phyloP scores from a whole-genome alignment of 1,140 invertebrate genomes.

The Drosophila bifasciata region DNA sequence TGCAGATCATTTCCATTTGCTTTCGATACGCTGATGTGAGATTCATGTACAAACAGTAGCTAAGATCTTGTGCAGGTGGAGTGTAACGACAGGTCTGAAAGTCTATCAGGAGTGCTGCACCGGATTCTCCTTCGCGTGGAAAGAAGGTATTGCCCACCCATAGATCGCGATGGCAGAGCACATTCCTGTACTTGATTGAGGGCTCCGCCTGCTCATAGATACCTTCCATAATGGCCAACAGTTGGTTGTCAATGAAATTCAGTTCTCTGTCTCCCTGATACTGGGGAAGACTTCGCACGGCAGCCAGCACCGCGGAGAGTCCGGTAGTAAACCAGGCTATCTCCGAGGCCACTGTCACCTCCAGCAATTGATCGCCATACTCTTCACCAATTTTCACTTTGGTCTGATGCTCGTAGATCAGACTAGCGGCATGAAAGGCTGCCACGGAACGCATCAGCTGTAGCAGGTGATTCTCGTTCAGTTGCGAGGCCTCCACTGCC shows the following conservation, averaged over 20 bases:
- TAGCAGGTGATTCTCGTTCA: constrained; percentile 20
- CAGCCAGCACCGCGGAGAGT: constrained; percentile 48
- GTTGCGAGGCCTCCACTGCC: not conserved
- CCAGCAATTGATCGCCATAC: constrained; percentile 58
- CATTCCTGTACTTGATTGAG: constrained; percentile 83
- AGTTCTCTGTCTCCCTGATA: constrained; percentile 21
- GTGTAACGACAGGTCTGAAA: constrained; percentile 86
- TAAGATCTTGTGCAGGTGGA: constrained; percentile 86
- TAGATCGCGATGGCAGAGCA: constrained; percentile 87
- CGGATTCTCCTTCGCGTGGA: constrained; percentile 57
- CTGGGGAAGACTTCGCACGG: constrained; percentile 43
- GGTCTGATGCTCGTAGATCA: constrained; percentile 64
- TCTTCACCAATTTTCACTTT: constrained; percentile 43
- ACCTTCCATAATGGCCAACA: constrained; percentile 28
- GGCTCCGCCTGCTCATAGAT: constrained; percentile 68
- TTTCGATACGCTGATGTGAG: constrained; percentile 27
- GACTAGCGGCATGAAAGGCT: constrained; percentile 82
- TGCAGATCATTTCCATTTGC: constrained; percentile 29
- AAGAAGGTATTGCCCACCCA: constrained; percentile 88
- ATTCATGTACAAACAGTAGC: constrained; percentile 72
- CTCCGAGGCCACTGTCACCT: constrained; percentile 62
- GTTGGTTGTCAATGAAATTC: constrained; percentile 34
- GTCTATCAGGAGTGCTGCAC: constrained; percentile 86
- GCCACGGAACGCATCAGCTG: constrained; percentile 75
- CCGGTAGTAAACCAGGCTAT: constrained; percentile 75